These are phyloP conservation scores for Aphelenchoides avenae DNA, from an alignment of 1,140 invertebrate species.

Conservation along the genomic window DNA sequence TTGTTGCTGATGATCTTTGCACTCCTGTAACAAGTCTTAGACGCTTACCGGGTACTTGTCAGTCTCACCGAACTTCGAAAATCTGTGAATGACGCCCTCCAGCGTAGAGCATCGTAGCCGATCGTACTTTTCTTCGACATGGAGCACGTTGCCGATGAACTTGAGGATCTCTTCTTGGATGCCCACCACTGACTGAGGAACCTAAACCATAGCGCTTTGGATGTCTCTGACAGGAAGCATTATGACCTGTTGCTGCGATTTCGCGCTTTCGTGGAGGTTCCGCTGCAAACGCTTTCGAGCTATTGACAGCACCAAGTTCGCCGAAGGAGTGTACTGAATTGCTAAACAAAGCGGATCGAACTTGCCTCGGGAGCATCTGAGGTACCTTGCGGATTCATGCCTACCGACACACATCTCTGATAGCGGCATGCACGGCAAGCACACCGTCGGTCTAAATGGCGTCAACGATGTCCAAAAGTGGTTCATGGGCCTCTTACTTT, in stretches of 20 bases:
- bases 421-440: too few species aligned
- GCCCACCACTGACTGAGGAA: neutral
- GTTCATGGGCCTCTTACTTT: too few species aligned
- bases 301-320: conserved; percentile 11
- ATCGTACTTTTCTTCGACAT: too few species aligned
- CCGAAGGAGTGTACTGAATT: too few species aligned
- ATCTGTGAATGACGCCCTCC: neutral
- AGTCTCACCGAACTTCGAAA: neutral
- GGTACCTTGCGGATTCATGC: too few species aligned
- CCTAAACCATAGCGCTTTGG: too few species aligned
- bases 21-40: neutral
- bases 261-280: neutral
- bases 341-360: conserved; percentile 2
- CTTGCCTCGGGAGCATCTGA: too few species aligned
- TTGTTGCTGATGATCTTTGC: conserved; percentile 2
- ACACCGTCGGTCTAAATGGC: too few species aligned
- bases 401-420: conserved; percentile 1
- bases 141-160: conserved; percentile 7
- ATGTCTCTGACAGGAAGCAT: neutral
- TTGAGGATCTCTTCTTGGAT: conserved; percentile 1
- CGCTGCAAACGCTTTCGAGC: conserved; percentile 12
- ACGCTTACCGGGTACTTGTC: conserved; percentile 7
- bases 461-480: too few species aligned
- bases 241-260: neutral
- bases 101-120: conserved; percentile 3